These are phyloP conservation scores for Magallana angulata DNA, from an alignment of 1,140 invertebrate genomes.

Conservation along the genomic window DNA sequence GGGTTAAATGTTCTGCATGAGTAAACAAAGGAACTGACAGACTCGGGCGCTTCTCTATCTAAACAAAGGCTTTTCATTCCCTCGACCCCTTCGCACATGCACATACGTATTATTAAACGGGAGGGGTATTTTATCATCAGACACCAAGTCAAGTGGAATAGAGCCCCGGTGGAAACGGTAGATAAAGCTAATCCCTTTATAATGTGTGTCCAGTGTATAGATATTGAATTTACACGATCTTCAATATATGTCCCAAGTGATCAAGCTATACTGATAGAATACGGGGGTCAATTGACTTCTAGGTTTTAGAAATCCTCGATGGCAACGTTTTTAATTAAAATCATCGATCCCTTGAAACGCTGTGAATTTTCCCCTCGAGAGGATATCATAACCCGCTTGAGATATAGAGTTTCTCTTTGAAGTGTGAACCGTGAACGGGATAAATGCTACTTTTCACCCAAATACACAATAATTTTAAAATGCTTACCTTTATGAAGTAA, in stretches of 20 bases:
- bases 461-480: not conserved
- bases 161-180: too few relatives aligned
- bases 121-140: not conserved
- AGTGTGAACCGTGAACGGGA: not conserved
- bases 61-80: not conserved
- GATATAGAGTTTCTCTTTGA: not conserved
- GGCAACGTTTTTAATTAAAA: not conserved
- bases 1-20: not conserved
- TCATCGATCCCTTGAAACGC: not conserved
- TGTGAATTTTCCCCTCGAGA: too few relatives aligned
- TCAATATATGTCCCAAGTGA: not conserved
- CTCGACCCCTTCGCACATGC: not conserved
- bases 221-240: too few relatives aligned
- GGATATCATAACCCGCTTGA: not conserved
- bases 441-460: not conserved
- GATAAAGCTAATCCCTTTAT: not conserved
- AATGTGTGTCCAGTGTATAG: not conserved
- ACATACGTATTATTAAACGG: not conserved
- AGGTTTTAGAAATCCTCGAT: not conserved
- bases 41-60: not conserved
- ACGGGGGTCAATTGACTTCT: not conserved
- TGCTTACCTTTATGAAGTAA: not conserved
- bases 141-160: too few relatives aligned
- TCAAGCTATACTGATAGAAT: not conserved
- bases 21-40: slow-evolving; percentile 18